A percentile compares a stretch with the other conserved stretches of the same genome.
Conservation (phyloP, 2,113 vertebrate species). For the Rhea pennata region DNA sequence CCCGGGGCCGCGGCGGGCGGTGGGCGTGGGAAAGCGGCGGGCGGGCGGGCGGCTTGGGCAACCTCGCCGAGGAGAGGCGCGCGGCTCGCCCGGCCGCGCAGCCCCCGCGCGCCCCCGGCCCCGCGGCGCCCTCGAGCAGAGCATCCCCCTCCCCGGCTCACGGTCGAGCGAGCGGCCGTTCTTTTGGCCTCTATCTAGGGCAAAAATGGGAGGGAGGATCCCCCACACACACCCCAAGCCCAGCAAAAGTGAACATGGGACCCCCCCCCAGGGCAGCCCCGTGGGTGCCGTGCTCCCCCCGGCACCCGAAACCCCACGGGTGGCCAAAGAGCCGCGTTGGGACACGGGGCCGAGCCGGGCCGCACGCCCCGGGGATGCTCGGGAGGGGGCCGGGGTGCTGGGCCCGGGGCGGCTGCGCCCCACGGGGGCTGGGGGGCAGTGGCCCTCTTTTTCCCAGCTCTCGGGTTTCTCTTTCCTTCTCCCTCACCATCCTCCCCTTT, state of each 20-base stretch:
- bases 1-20: slow-evolving; percentile 5
- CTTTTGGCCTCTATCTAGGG: background rate
- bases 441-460: background rate
- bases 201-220: background rate
- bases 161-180: background rate
- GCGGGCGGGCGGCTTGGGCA: slow-evolving; percentile 49
- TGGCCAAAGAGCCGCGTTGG: background rate
- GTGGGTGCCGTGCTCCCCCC: too few species aligned
- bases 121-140: background rate
- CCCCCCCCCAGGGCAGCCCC: background rate
- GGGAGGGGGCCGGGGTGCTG: background rate
- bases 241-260: background rate
- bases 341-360: fast-evolving
- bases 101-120: background rate
- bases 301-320: background rate
- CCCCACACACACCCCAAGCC: background rate
- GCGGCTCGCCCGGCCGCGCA: background rate
- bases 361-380: background rate
- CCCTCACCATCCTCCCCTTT: slow-evolving; percentile 27
- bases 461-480: background rate
- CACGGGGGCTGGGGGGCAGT: background rate
- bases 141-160: background rate
- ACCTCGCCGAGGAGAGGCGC: background rate
- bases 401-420: too few species aligned
- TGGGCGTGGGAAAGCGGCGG: slow-evolving; percentile 65